Evolutionary conservation across 2,888 invertebrate species (phyloP), one percentile per base, ranked within the genome.

Genomic region (Metopia argyrocephala): DNA sequence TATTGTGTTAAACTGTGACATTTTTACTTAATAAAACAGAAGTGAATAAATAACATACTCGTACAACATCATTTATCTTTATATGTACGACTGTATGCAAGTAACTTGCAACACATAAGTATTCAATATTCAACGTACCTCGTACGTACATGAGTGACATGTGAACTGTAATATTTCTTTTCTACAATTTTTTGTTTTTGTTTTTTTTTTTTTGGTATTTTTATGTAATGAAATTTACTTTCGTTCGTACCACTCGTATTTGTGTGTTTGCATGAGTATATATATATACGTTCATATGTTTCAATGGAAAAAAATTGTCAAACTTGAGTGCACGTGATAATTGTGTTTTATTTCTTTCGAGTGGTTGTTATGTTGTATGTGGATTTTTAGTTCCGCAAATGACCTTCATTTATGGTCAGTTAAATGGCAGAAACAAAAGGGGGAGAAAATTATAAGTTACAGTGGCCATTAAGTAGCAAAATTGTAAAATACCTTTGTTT

Each of bases 291-390:
- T 12, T 1, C 21, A 52, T 3, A 52, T 15, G 0, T 38, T 9
- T 45, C 15, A 52, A n/a, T n/a, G n/a, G n/a, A 27, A 28, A 69
- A 65, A 54, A 59, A 54, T 56, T 78, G 78, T 75, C 74, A 75
- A 78, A 81, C 69, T 74, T 70, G 78, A 78, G 78, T 81, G 81
- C 81, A 81, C 81, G 81, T 81, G 81, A 81, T 81, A 78, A 78
- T 66, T 78, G 78, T 64, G 48, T 68, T 78, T 73, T 65, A 31
- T 69, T 62, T 76, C 28, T 62, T 69, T 64, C 59, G 18, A 71
- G 66, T 78, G 38, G 50, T 56, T 31, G 61, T 9, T 38, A 3
- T 9, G 38, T 15, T 38, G 38, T 68, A 61, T 74, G 18, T 64
- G 48, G 64, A 45, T 66, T 69, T 75, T 56, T 46, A n/a, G n/a